Conservation (phyloP, 2,797 vertebrate genomes). For the Lithobates sylvaticus region DNA sequence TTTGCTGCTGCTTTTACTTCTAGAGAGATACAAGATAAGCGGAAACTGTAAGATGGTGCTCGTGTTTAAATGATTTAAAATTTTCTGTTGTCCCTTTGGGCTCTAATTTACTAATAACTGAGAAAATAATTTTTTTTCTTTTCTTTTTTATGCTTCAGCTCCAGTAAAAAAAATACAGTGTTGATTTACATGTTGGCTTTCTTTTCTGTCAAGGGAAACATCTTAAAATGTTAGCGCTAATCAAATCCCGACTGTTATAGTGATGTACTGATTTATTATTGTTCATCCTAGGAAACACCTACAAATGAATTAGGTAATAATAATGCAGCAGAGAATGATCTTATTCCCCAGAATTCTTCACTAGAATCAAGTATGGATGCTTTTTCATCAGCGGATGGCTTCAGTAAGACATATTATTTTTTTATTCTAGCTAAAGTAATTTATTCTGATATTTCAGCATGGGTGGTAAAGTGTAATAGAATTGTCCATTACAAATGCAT, state of each 20-base stretch:
- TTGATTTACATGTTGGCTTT: background rate
- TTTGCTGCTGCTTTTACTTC: background rate
- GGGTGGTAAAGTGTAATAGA: background rate
- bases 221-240: background rate
- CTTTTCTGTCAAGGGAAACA: background rate
- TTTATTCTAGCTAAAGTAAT: background rate
- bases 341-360: conserved; percentile 52
- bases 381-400: conserved; percentile 64
- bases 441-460: background rate
- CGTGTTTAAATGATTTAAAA: background rate
- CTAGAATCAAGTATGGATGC: conserved; percentile 59
- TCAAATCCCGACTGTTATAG: background rate
- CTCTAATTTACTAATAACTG: too few relatives aligned
- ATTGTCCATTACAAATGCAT: too few relatives aligned
- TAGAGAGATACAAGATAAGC: background rate
- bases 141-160: too few relatives aligned
- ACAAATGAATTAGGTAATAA: conserved; percentile 87
- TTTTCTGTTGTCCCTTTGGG: too few relatives aligned
- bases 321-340: conserved; percentile 76
- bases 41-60: background rate
- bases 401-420: conserved; percentile 57
- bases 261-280: background rate
- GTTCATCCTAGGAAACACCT: conserved; percentile 85
- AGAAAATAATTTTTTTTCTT: too few relatives aligned
- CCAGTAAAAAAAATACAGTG: too few relatives aligned